Evolutionary conservation across 2,888 invertebrate species (phyloP), one percentile per base, ranked within the genome.

Genomic region (Drosophila trichaetosa): DNA sequence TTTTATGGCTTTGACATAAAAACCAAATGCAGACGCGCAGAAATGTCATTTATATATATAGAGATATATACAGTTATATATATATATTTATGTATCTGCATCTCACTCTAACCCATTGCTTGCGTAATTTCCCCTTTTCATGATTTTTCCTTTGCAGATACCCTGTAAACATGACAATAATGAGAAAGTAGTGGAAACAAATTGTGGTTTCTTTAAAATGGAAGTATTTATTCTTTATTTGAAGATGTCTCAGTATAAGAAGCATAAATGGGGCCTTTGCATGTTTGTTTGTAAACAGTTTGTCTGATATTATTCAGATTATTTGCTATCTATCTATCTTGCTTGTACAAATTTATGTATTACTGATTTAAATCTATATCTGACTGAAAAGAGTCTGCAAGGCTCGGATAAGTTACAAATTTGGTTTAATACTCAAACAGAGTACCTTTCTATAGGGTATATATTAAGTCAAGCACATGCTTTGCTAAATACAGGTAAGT

Each of bases 1-100:
- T 89, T 89, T 90, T 82, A 89, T 80, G 87, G 59, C 81, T 79
- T 70, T 76, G 82, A 77, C 82, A 89, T 88, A 79, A 87, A 86
- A 80, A 70, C 67, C 73, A 87, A 71, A 73, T 65, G 79, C 71
- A 65, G 61, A 64, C 65, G 38, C 64, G 42, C 65, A 57, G 53
- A 60, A 88, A 73, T 88, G 72, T 58, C 90, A 88, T 82, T 88
- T 70, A 56, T 51, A 51, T 29, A 49, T 48, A 48, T 27, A 49
- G 0, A 49, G 4, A 42, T 18, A 27, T 1, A 24, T 46, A 46
- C 46, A 27, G 46, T 4, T 4, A 24, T 46, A 46, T 46, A 10
- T 46, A 10, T 5, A 27, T 40, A 53, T 33, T 33, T 36, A 7
- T n/a, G 18, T 21, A 21, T 21, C 11, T 49, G 69, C 59, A 31